phyloP scores from a whole-genome alignment of 1,140 invertebrate genomes.

The Eufriesea mexicana region DNA sequence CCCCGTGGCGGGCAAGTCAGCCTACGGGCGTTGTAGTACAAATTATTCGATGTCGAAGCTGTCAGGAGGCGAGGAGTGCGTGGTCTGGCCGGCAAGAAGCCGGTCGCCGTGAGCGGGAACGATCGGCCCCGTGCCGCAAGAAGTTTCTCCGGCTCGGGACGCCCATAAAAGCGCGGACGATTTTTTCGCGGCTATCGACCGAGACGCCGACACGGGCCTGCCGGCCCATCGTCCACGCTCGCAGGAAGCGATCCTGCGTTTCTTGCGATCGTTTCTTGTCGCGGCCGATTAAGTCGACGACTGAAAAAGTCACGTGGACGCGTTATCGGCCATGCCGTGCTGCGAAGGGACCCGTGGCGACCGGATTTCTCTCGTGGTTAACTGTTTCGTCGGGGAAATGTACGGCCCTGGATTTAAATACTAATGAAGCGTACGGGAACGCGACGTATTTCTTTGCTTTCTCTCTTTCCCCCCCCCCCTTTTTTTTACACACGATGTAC shows the following conservation, averaged over 20 bases:
- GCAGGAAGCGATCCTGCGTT: conserved; percentile 6
- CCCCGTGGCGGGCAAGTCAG: neutral
- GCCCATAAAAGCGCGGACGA: neutral
- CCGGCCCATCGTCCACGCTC: neutral
- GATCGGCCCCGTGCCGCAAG: neutral
- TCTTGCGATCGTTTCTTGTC: conserved; percentile 6
- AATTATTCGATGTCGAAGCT: conserved; percentile 45
- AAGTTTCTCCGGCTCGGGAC: conserved; percentile 2
- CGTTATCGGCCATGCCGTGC: neutral
- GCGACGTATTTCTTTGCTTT: neutral
- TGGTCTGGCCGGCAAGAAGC: conserved; percentile 7
- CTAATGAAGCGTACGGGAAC: neutral
- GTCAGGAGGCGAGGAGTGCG: conserved; percentile 7
- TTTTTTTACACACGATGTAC: neutral
- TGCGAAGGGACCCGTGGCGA: neutral
- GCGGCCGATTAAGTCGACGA: neutral
- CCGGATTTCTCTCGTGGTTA: neutral
- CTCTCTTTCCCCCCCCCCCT: too few relatives aligned
- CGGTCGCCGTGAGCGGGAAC: neutral
- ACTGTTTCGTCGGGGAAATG: neutral
- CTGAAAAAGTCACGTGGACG: neutral
- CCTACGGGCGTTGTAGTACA: neutral
- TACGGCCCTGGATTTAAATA: neutral
- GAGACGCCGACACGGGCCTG: neutral
- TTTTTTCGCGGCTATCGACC: neutral